phyloP scores from a whole-genome alignment of 2,888 invertebrate genomes.

The Amphiduros pacificus region DNA sequence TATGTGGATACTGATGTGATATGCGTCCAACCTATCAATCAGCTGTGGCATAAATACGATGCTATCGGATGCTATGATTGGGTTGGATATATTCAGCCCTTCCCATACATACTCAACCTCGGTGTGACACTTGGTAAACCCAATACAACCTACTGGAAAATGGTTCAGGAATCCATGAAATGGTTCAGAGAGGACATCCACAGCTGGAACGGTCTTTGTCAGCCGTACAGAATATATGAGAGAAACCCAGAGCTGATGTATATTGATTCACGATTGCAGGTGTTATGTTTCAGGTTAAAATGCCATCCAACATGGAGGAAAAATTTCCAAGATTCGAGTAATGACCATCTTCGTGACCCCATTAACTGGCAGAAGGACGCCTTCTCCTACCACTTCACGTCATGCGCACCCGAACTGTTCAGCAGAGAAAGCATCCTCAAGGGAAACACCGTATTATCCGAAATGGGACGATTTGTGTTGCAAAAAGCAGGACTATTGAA shows the following conservation, averaged over 20 bases:
- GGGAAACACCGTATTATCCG: constrained; percentile 42
- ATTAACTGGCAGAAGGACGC: constrained; percentile 46
- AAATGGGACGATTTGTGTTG: constrained; percentile 47
- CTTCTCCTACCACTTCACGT: constrained; percentile 53
- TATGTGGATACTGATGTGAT: constrained; percentile 54
- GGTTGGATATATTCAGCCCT: constrained; percentile 42
- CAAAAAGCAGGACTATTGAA: constrained; percentile 26
- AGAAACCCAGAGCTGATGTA: constrained; percentile 42
- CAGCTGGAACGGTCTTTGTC: constrained; percentile 36
- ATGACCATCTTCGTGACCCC: constrained; percentile 36
- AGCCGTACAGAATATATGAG: constrained; percentile 41
- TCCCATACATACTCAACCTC: constrained; percentile 39
- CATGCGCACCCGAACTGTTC: constrained; percentile 45
- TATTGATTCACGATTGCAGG: constrained; percentile 47
- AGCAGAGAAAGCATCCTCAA: constrained; percentile 31
- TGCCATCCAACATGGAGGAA: constrained; percentile 52
- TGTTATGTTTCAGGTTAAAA: constrained; percentile 45
- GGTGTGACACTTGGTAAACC: constrained; percentile 47
- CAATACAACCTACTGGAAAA: constrained; percentile 33
- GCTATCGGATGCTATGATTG: constrained; percentile 49
- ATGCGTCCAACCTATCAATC: constrained; percentile 39
- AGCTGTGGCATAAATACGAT: constrained; percentile 37
- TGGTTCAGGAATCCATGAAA: constrained; percentile 36
- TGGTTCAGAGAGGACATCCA: constrained; percentile 36
- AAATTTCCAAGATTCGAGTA: constrained; percentile 39